These are phyloP conservation scores for Pegoplata infirma DNA, from an alignment of 2,888 invertebrate species.

Conservation along the genomic window DNA sequence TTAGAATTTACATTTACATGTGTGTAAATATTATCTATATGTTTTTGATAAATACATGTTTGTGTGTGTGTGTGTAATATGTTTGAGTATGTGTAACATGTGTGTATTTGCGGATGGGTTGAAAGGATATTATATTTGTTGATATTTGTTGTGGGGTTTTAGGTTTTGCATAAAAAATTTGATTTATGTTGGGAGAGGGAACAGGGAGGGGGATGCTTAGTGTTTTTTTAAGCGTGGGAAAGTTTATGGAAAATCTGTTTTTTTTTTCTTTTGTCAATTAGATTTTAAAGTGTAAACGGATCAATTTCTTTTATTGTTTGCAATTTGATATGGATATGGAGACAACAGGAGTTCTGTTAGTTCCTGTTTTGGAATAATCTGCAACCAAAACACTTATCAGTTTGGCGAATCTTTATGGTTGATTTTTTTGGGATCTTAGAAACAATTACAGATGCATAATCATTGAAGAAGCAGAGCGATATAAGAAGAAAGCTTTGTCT, in stretches of 20 bases:
- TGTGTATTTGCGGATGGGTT: slow-evolving; percentile 1
- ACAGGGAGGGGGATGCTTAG: neutral
- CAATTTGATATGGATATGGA: too few relatives aligned
- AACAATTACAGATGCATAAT: too few relatives aligned
- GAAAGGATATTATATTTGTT: slow-evolving; percentile 53
- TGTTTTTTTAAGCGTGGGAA: neutral
- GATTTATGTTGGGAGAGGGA: neutral
- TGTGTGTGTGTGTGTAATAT: neutral
- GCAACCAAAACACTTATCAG: too few relatives aligned
- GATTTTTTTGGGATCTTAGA: too few relatives aligned
- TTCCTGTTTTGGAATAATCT: too few relatives aligned
- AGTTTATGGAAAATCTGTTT: too few relatives aligned
- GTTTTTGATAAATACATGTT: slow-evolving; percentile 21
- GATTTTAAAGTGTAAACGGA: neutral
- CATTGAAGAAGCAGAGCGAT: too few relatives aligned
- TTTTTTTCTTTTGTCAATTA: too few relatives aligned
- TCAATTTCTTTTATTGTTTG: too few relatives aligned
- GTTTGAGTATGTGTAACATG: neutral
- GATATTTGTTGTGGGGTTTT: slow-evolving; percentile 45
- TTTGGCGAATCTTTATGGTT: too few relatives aligned
- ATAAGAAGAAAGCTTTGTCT: too few relatives aligned
- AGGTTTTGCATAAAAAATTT: slow-evolving; percentile 30
- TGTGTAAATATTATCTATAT: slow-evolving; percentile 30
- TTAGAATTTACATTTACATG: slow-evolving; percentile 40
- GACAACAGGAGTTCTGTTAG: too few relatives aligned